A percentile compares a stretch with the other conserved stretches of the same genome.
Conservation (phyloP, 37 sponge, comb jelly and placozoan genomes). For the Beroe ovata region DNA sequence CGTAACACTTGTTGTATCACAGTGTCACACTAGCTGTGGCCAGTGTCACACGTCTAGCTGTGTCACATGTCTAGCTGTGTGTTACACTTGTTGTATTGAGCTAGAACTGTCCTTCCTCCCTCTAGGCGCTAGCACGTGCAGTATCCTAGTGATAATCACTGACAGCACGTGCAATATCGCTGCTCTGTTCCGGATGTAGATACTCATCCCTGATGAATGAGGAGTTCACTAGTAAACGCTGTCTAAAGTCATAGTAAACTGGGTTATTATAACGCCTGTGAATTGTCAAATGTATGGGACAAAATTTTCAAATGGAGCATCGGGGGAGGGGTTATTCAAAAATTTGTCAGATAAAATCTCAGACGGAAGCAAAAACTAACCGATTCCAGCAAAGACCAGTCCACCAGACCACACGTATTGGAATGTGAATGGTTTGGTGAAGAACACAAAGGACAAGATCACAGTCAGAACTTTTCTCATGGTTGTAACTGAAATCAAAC, state of each 20-base stretch:
- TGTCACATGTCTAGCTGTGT: neutral
- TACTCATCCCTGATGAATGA: slow-evolving; percentile 1
- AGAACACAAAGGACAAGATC: slow-evolving; percentile 80
- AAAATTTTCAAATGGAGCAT: no score
- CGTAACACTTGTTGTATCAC: no score
- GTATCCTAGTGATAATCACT: neutral
- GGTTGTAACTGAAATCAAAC: slow-evolving; percentile 85
- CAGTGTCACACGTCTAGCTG: no score
- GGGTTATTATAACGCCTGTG: no score
- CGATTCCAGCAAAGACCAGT: slow-evolving; percentile 41
- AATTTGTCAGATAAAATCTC: no score
- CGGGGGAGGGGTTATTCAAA: no score
- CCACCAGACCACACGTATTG: slow-evolving; percentile 73
- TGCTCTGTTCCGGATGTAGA: slow-evolving; percentile 25
- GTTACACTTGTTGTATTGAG: slow-evolving; percentile 27
- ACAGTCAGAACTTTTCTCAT: slow-evolving; percentile 79
- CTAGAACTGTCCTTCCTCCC: neutral
- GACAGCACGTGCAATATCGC: neutral
- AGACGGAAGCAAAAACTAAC: neutral
- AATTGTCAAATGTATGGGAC: no score
- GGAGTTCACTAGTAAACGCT: no score
- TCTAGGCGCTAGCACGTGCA: neutral
- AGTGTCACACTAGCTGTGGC: no score
- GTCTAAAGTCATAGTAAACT: no score
- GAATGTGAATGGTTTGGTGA: slow-evolving; percentile 83